Evolutionary conservation across 2,113 vertebrate species (phyloP), one percentile per base, ranked within the genome.

Genomic region (Orcinus orca): DNA sequence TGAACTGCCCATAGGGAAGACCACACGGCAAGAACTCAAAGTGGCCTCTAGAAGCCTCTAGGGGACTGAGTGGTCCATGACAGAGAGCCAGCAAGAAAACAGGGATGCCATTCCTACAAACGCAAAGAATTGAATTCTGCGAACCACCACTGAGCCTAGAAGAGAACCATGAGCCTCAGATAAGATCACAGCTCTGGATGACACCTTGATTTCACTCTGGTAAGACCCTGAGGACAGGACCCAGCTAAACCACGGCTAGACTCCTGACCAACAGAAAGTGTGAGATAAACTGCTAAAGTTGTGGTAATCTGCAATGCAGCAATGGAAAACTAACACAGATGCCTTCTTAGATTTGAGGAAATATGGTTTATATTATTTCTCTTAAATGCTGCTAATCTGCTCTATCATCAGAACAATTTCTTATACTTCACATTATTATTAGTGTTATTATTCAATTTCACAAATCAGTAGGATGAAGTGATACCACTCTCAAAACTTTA

Each of bases 391-490:
- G 44, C 25, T 77, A 87, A 33, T 83, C 74, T 76, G 41, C 12
- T 74, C 31, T 60, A 55, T 47, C 74, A 68, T 90, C 83, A 93
- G 92, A 92, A 77, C 47, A 88, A 62, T 71, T 58, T 82, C 44
- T 36, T 89, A 70, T 44, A 71, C 20, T 94, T 92, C 44, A 92
- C 10, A 68, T 88, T 86, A 90, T 60, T 85, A 55, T 71, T 74
- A 85, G 20, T 65, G 33, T 95, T 55, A 77, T 25, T 79, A 92
- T 76, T 95, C 77, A 92, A 71, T 65, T 76, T 85, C 44, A 83
- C 53, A 88, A 92, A 90, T 93, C 41, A 85, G 33, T 23, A 95
- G 21, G 62, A 77, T 65, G 71, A 89, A 60, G 25, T 74, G 67
- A 70, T 38, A 88, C 31, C 36, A 77, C 12, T 83, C n/a, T 38